A percentile compares a stretch with the other conserved stretches of the same genome.
These are phyloP conservation scores for Ginglymostoma cirratum DNA, from an alignment of 2,113 vertebrate genomes.

Conservation along the genomic window DNA sequence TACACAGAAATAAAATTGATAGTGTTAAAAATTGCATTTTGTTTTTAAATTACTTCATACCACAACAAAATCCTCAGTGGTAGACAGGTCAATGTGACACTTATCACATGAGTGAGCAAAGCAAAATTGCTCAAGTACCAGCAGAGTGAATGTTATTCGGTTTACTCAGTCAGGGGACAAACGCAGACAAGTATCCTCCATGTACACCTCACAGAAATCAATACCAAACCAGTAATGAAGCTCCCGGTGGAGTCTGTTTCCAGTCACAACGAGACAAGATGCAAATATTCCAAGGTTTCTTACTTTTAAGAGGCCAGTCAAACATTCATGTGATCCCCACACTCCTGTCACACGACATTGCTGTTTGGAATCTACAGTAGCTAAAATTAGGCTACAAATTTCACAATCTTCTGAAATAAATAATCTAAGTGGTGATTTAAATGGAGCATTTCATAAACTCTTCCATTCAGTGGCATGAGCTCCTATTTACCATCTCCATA, in stretches of 20 bases:
- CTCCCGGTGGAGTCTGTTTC: neutral
- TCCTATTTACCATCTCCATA: neutral
- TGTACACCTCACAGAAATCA: neutral
- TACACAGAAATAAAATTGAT: constrained; percentile 16
- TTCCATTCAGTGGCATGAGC: neutral
- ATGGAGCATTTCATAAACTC: neutral
- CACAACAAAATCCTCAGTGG: neutral
- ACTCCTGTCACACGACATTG: neutral
- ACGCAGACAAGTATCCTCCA: neutral
- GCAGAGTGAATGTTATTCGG: neutral
- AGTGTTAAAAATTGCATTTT: constrained; percentile 14
- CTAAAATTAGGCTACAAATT: neutral
- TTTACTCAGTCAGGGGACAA: neutral
- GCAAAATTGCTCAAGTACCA: neutral
- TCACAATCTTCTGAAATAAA: neutral
- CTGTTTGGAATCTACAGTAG: neutral
- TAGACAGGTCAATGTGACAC: constrained; percentile 10
- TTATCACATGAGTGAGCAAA: neutral
- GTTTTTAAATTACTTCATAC: constrained; percentile 16
- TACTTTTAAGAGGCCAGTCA: neutral
- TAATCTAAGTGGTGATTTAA: neutral
- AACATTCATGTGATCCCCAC: neutral
- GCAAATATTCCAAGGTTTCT: neutral
- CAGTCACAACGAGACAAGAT: neutral
- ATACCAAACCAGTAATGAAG: neutral